Base-by-base conservation (phyloP, 2,888 invertebrate species). In the Craniophora ligustri region DNA sequence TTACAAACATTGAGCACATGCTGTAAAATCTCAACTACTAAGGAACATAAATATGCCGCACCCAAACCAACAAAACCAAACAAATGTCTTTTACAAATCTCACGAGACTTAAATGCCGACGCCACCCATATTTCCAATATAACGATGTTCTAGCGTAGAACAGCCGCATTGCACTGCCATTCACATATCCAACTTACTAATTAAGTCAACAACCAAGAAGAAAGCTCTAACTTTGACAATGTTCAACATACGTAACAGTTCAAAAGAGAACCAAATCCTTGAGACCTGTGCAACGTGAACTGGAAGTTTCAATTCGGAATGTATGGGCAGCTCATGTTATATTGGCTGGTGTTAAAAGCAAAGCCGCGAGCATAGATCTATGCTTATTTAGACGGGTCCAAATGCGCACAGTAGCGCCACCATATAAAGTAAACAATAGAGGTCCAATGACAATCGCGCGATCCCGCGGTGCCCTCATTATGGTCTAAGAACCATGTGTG, bases 181-280 rank as follows among this genome's bases (percentile, higher is more conserved):
- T 92, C 92, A 92, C 92, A 91, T 92, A 92, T 92, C 92, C 89
- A 90, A 83, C 87, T 90, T 87, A 91, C 92, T 92, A 92, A 92
- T 92, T 92, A 92, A 92, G 92, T 92, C 92, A 90, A 81, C 89
- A 85, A 80, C 78, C 81, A 80, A 86, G 91, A 91, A 91, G 91
- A 91, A 88, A 91, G 89, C 89, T 89, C 85, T 91, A 91, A 91
- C 92, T 92, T 91, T 91, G 92, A 92, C 92, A 91, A 90, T 89
- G 88, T 91, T 86, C 83, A 86, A 91, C 91, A 92, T 92, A 92
- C 92, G 91, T 91, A 91, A 87, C 85, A 80, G 85, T 69, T 75
- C 78, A 76, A 78, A 67, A 71, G 70, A 62, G 65, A 72, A 78
- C 90, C 86, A 87, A 59, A 40, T 5, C 69, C 72, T 44, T 21